Percentiles rank a stretch among this genome's conserved stretches.
phyloP scores from a whole-genome alignment of 2,113 vertebrate genomes.

The Colossoma macropomum region DNA sequence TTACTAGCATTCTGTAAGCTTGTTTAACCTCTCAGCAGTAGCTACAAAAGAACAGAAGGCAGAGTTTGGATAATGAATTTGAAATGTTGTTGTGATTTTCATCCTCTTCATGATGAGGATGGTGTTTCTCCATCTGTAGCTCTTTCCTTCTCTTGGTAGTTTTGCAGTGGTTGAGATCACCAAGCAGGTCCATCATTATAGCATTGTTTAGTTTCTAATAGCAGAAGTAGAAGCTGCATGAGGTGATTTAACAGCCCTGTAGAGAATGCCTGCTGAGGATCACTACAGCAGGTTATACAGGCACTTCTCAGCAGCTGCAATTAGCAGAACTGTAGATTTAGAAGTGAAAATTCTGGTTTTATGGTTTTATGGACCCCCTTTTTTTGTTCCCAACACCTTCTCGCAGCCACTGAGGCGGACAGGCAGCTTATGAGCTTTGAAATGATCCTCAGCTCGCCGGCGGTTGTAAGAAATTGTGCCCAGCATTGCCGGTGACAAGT shows the following conservation, averaged over 20 bases:
- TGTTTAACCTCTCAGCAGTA: too few relatives aligned
- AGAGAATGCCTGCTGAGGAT: too few relatives aligned
- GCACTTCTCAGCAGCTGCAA: background rate
- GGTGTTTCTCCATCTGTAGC: too few relatives aligned
- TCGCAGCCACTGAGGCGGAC: slow-evolving; percentile 30
- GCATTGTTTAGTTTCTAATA: background rate
- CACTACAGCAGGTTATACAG: too few relatives aligned
- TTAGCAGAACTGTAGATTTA: slow-evolving; percentile 15
- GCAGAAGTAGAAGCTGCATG: slow-evolving; percentile 9
- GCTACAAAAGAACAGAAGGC: too few relatives aligned
- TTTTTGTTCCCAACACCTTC: slow-evolving; percentile 10
- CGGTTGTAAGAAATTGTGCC: slow-evolving; percentile 43
- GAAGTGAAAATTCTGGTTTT: background rate
- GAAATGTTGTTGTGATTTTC: too few relatives aligned
- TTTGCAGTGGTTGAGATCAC: background rate
- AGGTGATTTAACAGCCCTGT: background rate
- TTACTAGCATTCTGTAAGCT: too few relatives aligned
- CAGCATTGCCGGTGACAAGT: slow-evolving; percentile 36
- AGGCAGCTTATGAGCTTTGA: slow-evolving; percentile 43
- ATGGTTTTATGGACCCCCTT: background rate
- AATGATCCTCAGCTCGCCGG: slow-evolving; percentile 47
- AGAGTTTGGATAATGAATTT: too few relatives aligned
- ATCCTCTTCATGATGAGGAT: too few relatives aligned
- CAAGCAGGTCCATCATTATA: background rate
- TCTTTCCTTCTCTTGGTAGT: background rate